Conservation (phyloP, 2,888 invertebrate genomes). For the Prosopocoilus inquinatus region DNA sequence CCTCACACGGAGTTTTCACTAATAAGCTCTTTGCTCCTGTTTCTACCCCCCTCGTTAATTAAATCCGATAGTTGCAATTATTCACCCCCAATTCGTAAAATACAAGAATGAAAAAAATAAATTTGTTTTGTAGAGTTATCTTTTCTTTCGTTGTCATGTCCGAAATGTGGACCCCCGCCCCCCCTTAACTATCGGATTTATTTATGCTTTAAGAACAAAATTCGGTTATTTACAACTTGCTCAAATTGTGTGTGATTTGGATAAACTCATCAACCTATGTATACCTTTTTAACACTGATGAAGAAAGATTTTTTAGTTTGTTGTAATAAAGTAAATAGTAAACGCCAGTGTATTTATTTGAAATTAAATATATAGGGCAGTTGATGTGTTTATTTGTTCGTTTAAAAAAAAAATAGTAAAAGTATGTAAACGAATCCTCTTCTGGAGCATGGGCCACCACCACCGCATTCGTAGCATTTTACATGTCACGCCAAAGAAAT, state of each 20-base stretch:
- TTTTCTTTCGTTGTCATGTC: conserved; percentile 5
- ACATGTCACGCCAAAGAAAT: conserved; percentile 30
- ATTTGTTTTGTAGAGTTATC: too few relatives aligned
- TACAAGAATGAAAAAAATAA: too few relatives aligned
- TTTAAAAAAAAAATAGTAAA: background rate
- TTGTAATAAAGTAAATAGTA: too few relatives aligned
- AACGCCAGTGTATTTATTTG: too few relatives aligned
- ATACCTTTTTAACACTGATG: conserved; percentile 4
- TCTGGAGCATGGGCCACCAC: conserved; percentile 31
- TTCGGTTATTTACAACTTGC: conserved; percentile 7
- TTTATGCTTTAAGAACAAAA: too few relatives aligned
- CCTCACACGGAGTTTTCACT: conserved; percentile 23
- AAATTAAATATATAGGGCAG: background rate
- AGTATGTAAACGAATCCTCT: conserved; percentile 1
- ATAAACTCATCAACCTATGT: conserved; percentile 28
- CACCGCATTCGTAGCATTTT: conserved; percentile 25
- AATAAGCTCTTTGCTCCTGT: conserved; percentile 28
- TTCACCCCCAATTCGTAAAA: too few relatives aligned
- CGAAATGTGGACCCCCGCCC: background rate
- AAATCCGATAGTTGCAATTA: too few relatives aligned
- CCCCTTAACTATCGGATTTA: background rate
- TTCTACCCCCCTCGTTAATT: too few relatives aligned
- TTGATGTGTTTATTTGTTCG: conserved; percentile 16
- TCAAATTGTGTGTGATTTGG: conserved; percentile 15
- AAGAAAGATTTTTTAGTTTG: too few relatives aligned